Evolutionary conservation across 2,113 vertebrate genomes (phyloP).

Genomic region (Pygoscelis adeliae): DNA sequence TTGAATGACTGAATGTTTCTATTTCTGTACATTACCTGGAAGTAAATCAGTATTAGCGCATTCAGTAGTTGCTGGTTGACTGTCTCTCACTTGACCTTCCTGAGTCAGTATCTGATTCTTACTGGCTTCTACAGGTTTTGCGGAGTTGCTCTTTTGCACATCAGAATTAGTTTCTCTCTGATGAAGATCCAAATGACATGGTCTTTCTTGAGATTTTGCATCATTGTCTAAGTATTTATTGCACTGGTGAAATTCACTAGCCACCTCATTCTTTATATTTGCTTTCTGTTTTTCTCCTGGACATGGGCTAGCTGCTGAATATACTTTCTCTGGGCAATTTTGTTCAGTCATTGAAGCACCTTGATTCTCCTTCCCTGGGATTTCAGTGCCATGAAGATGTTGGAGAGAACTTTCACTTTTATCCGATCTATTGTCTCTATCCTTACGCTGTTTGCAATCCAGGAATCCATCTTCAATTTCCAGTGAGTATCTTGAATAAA

Average conservation of each 20-base stretch:
- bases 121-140: slow-evolving; percentile 78
- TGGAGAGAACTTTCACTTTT: slow-evolving; percentile 31
- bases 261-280: slow-evolving; percentile 4
- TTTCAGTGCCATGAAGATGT: background rate
- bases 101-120: slow-evolving; percentile 85
- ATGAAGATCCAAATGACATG: slow-evolving; percentile 90
- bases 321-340: background rate
- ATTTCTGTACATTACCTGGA: slow-evolving; percentile 98
- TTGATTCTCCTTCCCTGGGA: slow-evolving; percentile 17
- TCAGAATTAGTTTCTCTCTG: slow-evolving; percentile 82
- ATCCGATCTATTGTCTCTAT: background rate
- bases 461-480: slow-evolving; percentile 54
- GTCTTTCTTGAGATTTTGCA: slow-evolving; percentile 87
- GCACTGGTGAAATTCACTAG: slow-evolving; percentile 44
- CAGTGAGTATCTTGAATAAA: slow-evolving; percentile 44
- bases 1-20: slow-evolving; percentile 73
- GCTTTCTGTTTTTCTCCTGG: slow-evolving; percentile 36
- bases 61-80: slow-evolving; percentile 77
- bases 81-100: slow-evolving; percentile 84
- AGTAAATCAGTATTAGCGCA: slow-evolving; percentile 86
- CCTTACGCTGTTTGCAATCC: slow-evolving; percentile 31
- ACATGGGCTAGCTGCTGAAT: background rate
- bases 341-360: slow-evolving; percentile 28
- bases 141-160: slow-evolving; percentile 75
- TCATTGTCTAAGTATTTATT: slow-evolving; percentile 75